A percentile compares a stretch with the other conserved stretches of the same genome.
Evolutionary conservation across 2,113 vertebrate species (phyloP).

Genomic region (Poeciliopsis occidentalis): DNA sequence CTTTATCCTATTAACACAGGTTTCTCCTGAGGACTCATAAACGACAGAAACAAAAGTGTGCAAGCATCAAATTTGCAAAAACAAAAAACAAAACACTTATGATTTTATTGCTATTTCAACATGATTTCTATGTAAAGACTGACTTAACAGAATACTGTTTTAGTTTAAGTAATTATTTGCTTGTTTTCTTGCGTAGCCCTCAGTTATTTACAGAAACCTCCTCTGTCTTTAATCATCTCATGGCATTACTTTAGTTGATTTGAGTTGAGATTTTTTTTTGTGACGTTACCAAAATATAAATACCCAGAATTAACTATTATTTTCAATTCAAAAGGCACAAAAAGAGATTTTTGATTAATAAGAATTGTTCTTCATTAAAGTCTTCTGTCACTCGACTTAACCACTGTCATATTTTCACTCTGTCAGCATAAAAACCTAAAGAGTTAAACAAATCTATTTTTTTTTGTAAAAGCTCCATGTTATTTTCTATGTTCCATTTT

Average conservation of each 20-base stretch:
- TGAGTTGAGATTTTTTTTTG: conserved; percentile 47
- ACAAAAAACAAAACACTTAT: too few species aligned
- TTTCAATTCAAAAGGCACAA: conserved; percentile 53
- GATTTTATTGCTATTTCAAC: too few species aligned
- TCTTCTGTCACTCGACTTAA: not conserved
- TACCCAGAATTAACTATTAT: conserved; percentile 55
- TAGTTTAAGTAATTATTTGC: too few species aligned
- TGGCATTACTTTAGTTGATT: conserved; percentile 15
- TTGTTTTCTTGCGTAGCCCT: too few species aligned
- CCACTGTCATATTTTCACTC: not conserved
- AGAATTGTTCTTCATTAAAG: not conserved
- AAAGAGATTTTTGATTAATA: conserved; percentile 35
- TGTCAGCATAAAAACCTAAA: not conserved
- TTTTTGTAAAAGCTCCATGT: conserved; percentile 7
- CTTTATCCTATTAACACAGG: not conserved
- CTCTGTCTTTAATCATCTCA: not conserved
- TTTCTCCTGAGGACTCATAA: too few species aligned
- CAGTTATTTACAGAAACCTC: not conserved
- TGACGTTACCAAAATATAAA: conserved; percentile 51
- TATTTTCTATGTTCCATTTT: too few species aligned
- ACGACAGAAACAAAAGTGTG: too few species aligned
- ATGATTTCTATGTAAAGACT: too few species aligned
- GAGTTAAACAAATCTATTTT: conserved; percentile 14
- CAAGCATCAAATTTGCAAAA: too few species aligned
- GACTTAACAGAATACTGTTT: too few species aligned